Conservation (phyloP, 2,113 vertebrate species). For the Spea multiplicata region DNA sequence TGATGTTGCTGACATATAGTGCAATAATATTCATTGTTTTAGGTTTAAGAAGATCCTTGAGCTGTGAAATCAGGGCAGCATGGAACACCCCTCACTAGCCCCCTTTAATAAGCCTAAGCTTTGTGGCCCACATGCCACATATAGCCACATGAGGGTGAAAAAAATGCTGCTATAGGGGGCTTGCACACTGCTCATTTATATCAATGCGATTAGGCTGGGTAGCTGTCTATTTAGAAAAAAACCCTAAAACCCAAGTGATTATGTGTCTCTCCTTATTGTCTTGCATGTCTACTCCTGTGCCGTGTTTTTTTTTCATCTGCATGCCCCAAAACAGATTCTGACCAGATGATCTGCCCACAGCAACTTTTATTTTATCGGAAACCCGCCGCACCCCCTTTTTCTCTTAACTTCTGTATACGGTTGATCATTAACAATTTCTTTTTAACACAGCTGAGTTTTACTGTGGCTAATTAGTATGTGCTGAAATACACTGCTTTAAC, state of each 20-base stretch:
- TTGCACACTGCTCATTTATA: no score
- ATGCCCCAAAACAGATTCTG: slow-evolving; percentile 21
- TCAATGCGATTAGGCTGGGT: no score
- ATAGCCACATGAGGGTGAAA: no score
- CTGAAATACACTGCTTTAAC: slow-evolving; percentile 59
- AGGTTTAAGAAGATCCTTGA: slow-evolving; percentile 45
- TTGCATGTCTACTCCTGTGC: slow-evolving; percentile 65
- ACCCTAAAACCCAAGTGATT: no score
- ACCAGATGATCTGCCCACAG: slow-evolving; percentile 23
- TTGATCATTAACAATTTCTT: slow-evolving; percentile 76
- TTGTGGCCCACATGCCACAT: no score
- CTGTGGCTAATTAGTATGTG: slow-evolving; percentile 71
- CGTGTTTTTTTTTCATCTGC: slow-evolving; percentile 33
- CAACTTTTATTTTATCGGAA: not conserved
- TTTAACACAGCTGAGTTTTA: slow-evolving; percentile 70
- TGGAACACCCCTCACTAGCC: not conserved
- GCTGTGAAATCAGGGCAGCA: slow-evolving; percentile 50
- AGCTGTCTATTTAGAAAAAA: no score
- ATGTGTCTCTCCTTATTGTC: not conserved
- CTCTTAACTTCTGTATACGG: slow-evolving; percentile 60
- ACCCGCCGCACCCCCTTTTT: slow-evolving; percentile 53
- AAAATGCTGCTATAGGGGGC: no score
- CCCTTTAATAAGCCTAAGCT: no score
- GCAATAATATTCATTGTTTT: slow-evolving; percentile 14
- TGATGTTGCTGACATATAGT: not conserved